Evolutionary conservation across 2,113 vertebrate genomes (phyloP).

Genomic region (Myanophis thanlyinensis): DNA sequence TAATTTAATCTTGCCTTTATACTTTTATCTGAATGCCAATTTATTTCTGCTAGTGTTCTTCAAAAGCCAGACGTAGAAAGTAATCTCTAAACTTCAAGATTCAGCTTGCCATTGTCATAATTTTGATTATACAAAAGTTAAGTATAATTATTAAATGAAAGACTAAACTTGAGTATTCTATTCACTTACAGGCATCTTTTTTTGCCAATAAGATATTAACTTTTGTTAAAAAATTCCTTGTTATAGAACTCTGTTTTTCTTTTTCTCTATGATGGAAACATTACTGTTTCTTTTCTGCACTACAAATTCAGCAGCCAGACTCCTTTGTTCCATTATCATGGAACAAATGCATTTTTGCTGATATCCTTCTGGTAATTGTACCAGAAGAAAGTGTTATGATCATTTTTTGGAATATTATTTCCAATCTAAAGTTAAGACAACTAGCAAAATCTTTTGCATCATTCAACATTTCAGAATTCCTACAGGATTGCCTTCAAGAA

Average conservation of each 20-base stretch:
- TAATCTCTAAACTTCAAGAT: conserved; percentile 20
- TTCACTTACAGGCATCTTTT: conserved; percentile 29
- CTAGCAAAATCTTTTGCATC: conserved; percentile 39
- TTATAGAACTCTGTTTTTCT: conserved; percentile 9
- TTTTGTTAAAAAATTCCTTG: background rate
- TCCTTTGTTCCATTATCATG: conserved; percentile 41
- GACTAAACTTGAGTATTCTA: conserved; percentile 4
- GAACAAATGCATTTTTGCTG: conserved; percentile 37
- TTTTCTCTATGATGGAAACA: conserved; percentile 17
- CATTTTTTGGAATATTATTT: conserved; percentile 15
- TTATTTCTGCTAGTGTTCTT: background rate
- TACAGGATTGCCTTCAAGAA: conserved; percentile 20
- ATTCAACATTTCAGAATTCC: conserved; percentile 28
- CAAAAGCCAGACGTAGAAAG: conserved; percentile 8
- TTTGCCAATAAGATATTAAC: conserved; percentile 28
- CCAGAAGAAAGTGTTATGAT: conserved; percentile 32
- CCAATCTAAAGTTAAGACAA: conserved; percentile 19
- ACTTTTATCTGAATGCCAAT: conserved; percentile 3
- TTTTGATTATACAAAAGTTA: conserved; percentile 6
- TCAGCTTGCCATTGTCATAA: conserved; percentile 5
- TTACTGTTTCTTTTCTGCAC: background rate
- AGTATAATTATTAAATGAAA: conserved; percentile 12
- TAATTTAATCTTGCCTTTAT: background rate
- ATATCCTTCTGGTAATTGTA: conserved; percentile 41
- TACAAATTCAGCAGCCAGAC: conserved; percentile 20